Percentiles rank a stretch among this genome's conserved stretches.
Evolutionary conservation across 2,113 vertebrate genomes (phyloP).

Genomic region (Phocoena sinus): DNA sequence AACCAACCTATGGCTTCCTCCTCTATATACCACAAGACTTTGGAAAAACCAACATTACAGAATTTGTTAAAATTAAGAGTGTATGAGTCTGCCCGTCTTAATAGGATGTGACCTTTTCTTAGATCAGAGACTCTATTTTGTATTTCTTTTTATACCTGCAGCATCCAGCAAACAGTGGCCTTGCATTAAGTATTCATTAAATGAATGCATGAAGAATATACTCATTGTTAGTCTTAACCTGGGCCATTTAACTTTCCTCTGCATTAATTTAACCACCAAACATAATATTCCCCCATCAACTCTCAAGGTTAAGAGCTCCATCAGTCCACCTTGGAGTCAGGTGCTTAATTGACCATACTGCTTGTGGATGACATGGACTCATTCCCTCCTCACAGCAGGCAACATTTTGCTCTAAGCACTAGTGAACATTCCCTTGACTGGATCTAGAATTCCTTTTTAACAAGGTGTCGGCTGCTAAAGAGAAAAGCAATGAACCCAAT

Average conservation of each 20-base stretch:
- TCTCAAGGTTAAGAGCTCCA: conserved; percentile 48
- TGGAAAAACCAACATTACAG: not conserved
- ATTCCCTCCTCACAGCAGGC: not conserved
- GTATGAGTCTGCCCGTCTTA: not conserved
- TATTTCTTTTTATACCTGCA: not conserved
- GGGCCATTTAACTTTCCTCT: conserved; percentile 62
- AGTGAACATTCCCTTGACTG: not conserved
- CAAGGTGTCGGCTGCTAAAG: not conserved
- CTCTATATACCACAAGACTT: not conserved
- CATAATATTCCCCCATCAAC: conserved; percentile 38
- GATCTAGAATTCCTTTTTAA: not conserved
- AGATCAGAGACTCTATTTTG: not conserved
- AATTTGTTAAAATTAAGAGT: not conserved
- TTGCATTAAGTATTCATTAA: conserved; percentile 52
- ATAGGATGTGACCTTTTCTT: not conserved
- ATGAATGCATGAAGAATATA: conserved; percentile 49
- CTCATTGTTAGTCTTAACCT: conserved; percentile 42
- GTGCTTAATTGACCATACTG: not conserved
- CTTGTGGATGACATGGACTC: not conserved
- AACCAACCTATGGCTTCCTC: not conserved
- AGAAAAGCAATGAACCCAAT: not conserved
- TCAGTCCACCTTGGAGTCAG: not conserved
- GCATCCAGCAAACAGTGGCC: not conserved
- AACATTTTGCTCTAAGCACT: not conserved
- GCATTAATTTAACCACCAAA: conserved; percentile 55